Evolutionary conservation across 2,113 vertebrate species (phyloP).

Genomic region (Lophius piscatorius): DNA sequence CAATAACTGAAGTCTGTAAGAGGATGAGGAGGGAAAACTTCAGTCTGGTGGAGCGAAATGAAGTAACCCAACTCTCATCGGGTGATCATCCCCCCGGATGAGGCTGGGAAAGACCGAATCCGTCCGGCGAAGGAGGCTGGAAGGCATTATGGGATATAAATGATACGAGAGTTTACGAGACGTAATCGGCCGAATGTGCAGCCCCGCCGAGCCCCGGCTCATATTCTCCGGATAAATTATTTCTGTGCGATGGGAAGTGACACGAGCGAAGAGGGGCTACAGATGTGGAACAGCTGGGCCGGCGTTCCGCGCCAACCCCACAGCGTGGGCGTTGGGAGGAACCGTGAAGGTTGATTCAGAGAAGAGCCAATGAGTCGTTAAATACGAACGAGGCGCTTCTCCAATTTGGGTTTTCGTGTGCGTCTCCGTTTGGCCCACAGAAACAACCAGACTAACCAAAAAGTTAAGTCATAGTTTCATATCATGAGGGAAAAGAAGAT

Average conservation of each 20-base stretch:
- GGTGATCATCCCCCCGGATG: background rate
- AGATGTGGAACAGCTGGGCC: slow-evolving; percentile 18
- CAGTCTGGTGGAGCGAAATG: background rate
- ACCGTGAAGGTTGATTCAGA: too few relatives aligned
- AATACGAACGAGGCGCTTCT: too few relatives aligned
- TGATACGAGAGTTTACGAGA: background rate
- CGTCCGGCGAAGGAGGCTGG: background rate
- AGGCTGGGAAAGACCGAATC: background rate
- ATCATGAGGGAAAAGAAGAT: too few relatives aligned
- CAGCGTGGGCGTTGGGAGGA: too few relatives aligned
- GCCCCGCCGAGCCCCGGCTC: background rate
- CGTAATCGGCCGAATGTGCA: background rate
- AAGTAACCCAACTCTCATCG: background rate
- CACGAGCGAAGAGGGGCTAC: background rate
- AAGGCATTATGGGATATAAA: background rate
- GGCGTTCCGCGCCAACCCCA: background rate
- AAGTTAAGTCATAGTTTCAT: too few relatives aligned
- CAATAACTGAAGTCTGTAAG: background rate
- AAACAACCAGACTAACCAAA: too few relatives aligned
- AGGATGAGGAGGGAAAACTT: background rate
- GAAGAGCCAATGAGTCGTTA: too few relatives aligned
- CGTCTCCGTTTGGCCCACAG: too few relatives aligned
- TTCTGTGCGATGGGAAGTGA: slow-evolving; percentile 1
- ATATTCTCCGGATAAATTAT: slow-evolving; percentile 13
- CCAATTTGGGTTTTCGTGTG: too few relatives aligned